Base-by-base conservation (phyloP, 1,140 invertebrate species). In the Vanessa atalanta region DNA sequence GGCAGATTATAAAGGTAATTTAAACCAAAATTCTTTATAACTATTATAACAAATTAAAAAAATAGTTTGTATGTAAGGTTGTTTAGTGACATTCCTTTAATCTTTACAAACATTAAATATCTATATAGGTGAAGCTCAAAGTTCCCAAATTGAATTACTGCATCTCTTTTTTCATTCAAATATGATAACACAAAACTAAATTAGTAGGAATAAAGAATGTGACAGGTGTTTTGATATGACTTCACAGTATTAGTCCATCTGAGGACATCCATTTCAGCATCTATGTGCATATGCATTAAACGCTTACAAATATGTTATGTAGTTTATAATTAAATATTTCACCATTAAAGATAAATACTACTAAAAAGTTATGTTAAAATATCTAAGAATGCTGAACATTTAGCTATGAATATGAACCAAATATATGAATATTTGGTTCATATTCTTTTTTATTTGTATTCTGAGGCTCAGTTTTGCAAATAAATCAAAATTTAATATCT, bases 1-100 rank as follows among this genome's bases (percentile, higher is more conserved):
- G 95, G 13, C 94, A 94, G 76, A 77, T 75, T 37, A 89, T 93
- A 7, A 92, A 89, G 90, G 93, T 93, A 68, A 77, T 61, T 76
- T 15, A 12, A 61, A 37, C 26, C 3, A 43, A 1, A n/a, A 60
- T 31, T 12, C 31, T 57, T 26, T 37, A 1, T 23, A 20, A 20
- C 9, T 8, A 55, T 9, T 23, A 37, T 37, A 37, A 37, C 31
- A 0, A 37, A 9, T 43, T 43, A 43, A 9, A 8, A 9, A 8
- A 43, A 43, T 43, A 1, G 3, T 43, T 43, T 43, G 37, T 31
- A 31, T 31, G 26, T 2, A 31, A 31, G 26, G 3, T 31, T 31
- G 26, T 31, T 31, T 31, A 31, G 26, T 31, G 26, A 31, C 6
- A 31, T 31, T 31, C 3, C 3, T 1, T 31, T 1, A 31, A 31